phyloP scores from a whole-genome alignment of 1,140 invertebrate species.

The Alviniconcha marisindica region DNA sequence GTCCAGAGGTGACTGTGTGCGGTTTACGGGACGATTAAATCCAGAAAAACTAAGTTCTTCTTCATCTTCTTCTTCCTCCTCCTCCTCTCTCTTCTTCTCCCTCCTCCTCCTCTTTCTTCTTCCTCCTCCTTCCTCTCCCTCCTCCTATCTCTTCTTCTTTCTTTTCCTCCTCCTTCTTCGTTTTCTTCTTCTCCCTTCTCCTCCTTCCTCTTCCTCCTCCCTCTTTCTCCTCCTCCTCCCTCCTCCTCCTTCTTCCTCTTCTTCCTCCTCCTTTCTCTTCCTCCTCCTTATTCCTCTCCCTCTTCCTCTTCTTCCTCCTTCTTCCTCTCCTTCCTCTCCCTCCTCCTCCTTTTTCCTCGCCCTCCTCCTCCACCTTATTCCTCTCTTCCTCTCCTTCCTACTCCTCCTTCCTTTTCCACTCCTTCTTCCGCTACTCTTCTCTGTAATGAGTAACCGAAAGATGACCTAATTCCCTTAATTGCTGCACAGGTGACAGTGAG shows the following conservation, averaged over 20 bases:
- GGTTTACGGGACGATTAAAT: too few relatives aligned
- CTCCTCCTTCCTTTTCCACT: not conserved
- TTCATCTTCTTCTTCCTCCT: constrained; percentile 25
- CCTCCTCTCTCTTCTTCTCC: constrained; percentile 25
- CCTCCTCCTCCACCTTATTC: too few relatives aligned
- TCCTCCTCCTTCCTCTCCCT: not conserved
- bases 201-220: not conserved
- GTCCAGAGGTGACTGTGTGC: too few relatives aligned
- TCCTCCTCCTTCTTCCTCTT: not conserved
- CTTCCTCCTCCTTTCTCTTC: not conserved
- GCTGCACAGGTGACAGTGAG: not conserved
- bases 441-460: too few relatives aligned
- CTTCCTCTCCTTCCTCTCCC: constrained; percentile 17
- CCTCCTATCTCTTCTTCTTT: not conserved
- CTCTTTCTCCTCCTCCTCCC: not conserved
- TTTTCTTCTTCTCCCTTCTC: not conserved
- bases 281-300: not conserved
- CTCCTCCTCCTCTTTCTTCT: not conserved
- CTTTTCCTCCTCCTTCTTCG: not conserved
- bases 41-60: too few relatives aligned
- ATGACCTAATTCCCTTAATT: too few relatives aligned
- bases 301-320: too few relatives aligned
- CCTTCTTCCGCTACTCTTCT: too few relatives aligned
- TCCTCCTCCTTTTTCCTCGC: not conserved
- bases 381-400: not conserved